Evolutionary conservation across 2,113 vertebrate species (phyloP), one percentile per base, ranked within the genome.

Genomic region (Microcebus jonahi): DNA sequence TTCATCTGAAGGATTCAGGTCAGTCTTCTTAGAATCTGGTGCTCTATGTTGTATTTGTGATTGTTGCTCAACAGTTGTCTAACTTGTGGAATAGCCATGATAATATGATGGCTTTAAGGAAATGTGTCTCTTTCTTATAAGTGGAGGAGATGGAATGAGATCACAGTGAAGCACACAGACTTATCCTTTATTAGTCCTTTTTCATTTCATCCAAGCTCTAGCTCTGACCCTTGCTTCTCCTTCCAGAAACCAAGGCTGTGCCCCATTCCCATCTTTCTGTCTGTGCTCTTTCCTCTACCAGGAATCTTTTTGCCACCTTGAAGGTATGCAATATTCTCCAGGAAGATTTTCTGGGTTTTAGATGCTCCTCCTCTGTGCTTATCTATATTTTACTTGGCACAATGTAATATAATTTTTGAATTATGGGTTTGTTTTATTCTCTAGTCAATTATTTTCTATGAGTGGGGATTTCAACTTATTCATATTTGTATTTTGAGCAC

Each of bases 161-260:
- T 34, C 34, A 29, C 2, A 29, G 3, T 2, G 21, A 42, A n/a
- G 23, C 0, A 20, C n/a, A 25, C 2, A 34, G 12, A 68, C 9
- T 11, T 31, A 25, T 36, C 15, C 29, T 45, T 50, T 27, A 27
- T 29, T 27, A 6, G 14, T 17, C 2, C 3, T 4, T 34, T 61
- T 42, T n/a, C 12, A 11, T 8, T 63, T 23, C 29, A 15, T 50
- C 14, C 7, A n/a, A 13, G 11, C 2, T 1, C 59, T 10, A 90
- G 6, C 14, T 18, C 36, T n/a, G 29, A n/a, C 5, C 5, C 29
- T 10, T 5, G 2, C 18, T 27, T 95, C 5, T 21, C 14, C 39
- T 96, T 96, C n/a, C 29, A 90, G 34, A 61, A 71, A 27, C 63
- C 17, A 2, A 68, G 4, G 6, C 50, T 18, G 3, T 50, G 3